These are phyloP conservation scores for Drosophila baimaii DNA, from an alignment of 1,140 invertebrate genomes.

Conservation along the genomic window DNA sequence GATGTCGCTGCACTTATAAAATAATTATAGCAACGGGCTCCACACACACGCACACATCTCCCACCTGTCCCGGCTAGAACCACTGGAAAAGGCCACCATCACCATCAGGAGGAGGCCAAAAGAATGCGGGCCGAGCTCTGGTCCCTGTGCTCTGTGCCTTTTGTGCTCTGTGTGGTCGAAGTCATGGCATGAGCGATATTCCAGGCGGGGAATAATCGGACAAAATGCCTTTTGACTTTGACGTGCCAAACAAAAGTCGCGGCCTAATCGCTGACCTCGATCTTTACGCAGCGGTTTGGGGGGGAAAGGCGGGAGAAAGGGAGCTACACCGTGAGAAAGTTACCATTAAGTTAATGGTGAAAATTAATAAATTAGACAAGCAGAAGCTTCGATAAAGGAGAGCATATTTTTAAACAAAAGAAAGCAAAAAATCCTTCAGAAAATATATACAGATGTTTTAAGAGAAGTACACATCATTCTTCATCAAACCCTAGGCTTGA, in stretches of 20 bases:
- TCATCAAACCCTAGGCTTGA: neutral
- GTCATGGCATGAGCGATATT: conserved; percentile 22
- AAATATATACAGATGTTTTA: neutral
- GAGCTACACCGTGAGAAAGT: conserved; percentile 27
- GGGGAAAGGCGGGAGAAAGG: conserved; percentile 25
- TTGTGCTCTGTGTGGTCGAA: conserved; percentile 37
- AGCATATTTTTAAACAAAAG: neutral
- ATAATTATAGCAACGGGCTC: conserved; percentile 64
- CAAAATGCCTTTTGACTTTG: conserved; percentile 77
- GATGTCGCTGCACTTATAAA: conserved; percentile 79
- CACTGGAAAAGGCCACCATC: conserved; percentile 12
- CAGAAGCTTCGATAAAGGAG: neutral
- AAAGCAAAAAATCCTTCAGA: conserved; percentile 16
- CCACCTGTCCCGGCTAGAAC: conserved; percentile 54
- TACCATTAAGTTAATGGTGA: no score
- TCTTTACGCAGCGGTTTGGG: conserved; percentile 38
- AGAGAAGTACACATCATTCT: neutral
- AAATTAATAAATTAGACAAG: neutral
- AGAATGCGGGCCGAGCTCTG: conserved; percentile 42
- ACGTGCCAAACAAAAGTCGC: conserved; percentile 65
- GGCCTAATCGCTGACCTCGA: conserved; percentile 76
- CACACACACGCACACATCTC: neutral
- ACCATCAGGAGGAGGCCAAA: conserved; percentile 26
- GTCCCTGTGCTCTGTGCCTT: conserved; percentile 1
- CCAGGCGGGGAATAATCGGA: conserved; percentile 60